phyloP scores from a whole-genome alignment of 2,797 vertebrate genomes.

The Myotis planiceps region DNA sequence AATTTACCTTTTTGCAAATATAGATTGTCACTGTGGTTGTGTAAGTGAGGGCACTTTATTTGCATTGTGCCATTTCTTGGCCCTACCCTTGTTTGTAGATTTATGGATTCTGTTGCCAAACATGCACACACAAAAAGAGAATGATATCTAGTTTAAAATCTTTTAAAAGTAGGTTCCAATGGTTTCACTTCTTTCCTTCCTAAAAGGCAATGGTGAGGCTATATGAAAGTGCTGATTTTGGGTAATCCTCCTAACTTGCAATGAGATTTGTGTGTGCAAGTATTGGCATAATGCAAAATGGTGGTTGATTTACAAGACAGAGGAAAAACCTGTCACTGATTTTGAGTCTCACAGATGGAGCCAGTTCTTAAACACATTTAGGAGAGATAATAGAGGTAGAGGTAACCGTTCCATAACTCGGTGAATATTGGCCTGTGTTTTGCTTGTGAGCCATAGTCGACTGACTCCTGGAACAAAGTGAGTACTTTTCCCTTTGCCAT shows the following conservation, averaged over 20 bases:
- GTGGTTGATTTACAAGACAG: neutral
- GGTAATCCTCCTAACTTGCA: neutral
- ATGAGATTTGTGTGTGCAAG: neutral
- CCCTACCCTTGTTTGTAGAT: neutral
- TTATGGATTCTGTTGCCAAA: neutral
- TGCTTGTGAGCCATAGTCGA: neutral
- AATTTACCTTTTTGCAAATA: neutral
- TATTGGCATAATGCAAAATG: neutral
- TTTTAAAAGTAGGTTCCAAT: neutral
- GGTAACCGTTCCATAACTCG: neutral
- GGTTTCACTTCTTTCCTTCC: neutral
- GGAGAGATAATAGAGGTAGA: neutral
- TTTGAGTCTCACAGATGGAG: neutral
- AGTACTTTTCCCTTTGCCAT: neutral
- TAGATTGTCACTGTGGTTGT: neutral
- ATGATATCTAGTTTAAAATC: neutral
- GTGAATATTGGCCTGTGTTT: neutral
- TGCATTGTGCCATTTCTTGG: neutral
- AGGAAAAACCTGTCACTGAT: neutral
- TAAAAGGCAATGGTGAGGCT: neutral
- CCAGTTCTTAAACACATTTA: neutral
- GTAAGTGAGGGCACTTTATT: neutral
- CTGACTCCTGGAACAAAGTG: neutral
- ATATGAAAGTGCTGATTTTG: neutral
- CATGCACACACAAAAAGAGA: neutral